Base-by-base conservation (phyloP, 2,888 invertebrate species). In the Thecophora atra region DNA sequence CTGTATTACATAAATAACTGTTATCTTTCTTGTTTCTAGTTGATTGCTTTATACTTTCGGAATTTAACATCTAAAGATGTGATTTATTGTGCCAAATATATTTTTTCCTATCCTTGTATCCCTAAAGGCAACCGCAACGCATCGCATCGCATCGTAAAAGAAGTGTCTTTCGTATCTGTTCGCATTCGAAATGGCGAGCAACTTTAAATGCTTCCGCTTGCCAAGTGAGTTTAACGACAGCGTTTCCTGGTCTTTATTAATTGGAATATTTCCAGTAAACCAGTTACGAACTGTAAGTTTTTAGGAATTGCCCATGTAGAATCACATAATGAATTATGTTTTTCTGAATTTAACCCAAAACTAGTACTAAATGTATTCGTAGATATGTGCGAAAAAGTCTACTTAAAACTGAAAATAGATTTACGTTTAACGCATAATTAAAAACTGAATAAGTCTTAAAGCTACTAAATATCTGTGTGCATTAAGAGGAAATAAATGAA, bases 21-120 rank as follows among this genome's bases (percentile, higher is more conserved):
- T 72, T 72, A 72, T 68, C 72, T 72, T 68, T 44, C 63, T 62
- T 28, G 68, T 72, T 72, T 72, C 72, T 68, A 68, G 72, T 54
- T 68, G 72, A 68, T 72, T 72, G 72, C 68, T 68, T 72, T 54
- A 68, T 72, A 63, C 56, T 68, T 44, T 66, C 54, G 56, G 56
- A 63, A 72, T 62, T 72, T 42, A 72, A 68, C 68, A 68, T 72
- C 72, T 64, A 62, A 67, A 60, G 52, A 66, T 26, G 72, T 72
- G 72, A 72, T 72, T 72, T 72, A 72, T 72, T 68, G 67, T 52
- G 62, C 62, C 30, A 62, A 69, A 69, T 51, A 30, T 62, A 28
- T 51, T 28, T 70, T 56, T 54, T 37, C 21, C 21, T 21, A 26
- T 70, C 56, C 56, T 24, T 26, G 7, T 21, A 56, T 58, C 28